Percentiles rank a stretch among this genome's conserved stretches.
Evolutionary conservation across 2,113 vertebrate species (phyloP).

Genomic region (Melozone crissalis): DNA sequence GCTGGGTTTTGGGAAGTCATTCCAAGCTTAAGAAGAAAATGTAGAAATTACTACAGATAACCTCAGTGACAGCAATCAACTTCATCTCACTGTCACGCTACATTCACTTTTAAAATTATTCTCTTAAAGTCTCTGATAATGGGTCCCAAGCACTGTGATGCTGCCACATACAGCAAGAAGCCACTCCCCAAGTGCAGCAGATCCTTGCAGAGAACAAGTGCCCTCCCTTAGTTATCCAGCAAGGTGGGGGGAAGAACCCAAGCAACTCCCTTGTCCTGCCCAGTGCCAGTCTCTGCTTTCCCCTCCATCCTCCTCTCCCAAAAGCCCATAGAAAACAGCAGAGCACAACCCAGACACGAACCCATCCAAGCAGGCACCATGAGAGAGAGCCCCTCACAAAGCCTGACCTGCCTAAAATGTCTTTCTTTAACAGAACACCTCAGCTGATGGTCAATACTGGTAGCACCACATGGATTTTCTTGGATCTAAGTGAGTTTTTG

Average conservation of each 20-base stretch:
- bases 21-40: not conserved
- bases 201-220: not conserved
- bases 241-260: not conserved
- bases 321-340: not conserved
- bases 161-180: not conserved
- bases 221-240: not conserved
- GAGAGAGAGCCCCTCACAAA: not conserved
- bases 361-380: fast-evolving
- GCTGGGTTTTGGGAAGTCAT: not conserved
- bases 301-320: not conserved
- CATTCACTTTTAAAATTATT: not conserved
- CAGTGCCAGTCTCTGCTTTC: not conserved
- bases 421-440: not conserved
- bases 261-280: not conserved
- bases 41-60: not conserved
- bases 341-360: not conserved
- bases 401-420: not conserved
- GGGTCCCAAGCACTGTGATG: not conserved
- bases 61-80: not conserved
- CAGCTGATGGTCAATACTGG: not conserved
- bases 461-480: not conserved
- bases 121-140: not conserved
- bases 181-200: not conserved
- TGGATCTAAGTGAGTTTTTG: not conserved
- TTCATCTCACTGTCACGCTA: not conserved